These are phyloP conservation scores for Lycodopsis pacificus DNA, from an alignment of 2,797 vertebrate genomes.

Conservation along the genomic window DNA sequence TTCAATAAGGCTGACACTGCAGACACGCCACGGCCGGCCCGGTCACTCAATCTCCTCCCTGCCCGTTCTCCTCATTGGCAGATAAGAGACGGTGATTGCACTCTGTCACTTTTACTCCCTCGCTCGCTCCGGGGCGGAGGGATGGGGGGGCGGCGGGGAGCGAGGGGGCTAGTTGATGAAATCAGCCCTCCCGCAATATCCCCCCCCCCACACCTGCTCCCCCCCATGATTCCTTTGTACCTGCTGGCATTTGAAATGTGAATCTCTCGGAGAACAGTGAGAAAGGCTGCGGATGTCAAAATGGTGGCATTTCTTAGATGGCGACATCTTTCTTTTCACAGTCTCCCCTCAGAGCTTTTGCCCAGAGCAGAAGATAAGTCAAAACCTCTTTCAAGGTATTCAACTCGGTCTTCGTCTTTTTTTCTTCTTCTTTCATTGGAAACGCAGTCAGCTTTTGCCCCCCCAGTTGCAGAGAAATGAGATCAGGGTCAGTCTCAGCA, in stretches of 20 bases:
- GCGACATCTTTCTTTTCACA: constrained; percentile 48
- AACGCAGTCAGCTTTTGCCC: not conserved
- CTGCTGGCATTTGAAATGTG: constrained; percentile 73
- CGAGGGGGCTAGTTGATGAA: constrained; percentile 58
- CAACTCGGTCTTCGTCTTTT: not conserved
- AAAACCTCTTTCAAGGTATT: constrained; percentile 2
- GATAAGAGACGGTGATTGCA: constrained; percentile 80
- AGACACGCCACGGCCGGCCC: constrained; percentile 59
- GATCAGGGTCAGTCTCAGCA: constrained; percentile 8
- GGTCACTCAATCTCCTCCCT: constrained; percentile 70
- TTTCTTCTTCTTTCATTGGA: not conserved
- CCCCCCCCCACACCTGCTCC: constrained; percentile 11
- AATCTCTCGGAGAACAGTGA: constrained; percentile 51
- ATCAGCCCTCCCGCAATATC: constrained; percentile 68
- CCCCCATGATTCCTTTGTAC: constrained; percentile 22
- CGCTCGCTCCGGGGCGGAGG: constrained; percentile 56
- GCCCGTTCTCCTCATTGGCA: constrained; percentile 71
- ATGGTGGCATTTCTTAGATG: constrained; percentile 57
- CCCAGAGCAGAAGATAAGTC: constrained; percentile 20
- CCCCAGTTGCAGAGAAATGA: not conserved
- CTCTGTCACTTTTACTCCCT: constrained; percentile 77
- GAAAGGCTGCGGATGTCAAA: constrained; percentile 36
- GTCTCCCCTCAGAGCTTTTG: constrained; percentile 8
- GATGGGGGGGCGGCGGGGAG: constrained; percentile 49
- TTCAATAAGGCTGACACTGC: constrained; percentile 77